Percentiles rank a stretch among this genome's conserved stretches.
Evolutionary conservation across 92 coral and sea anemone genomes (phyloP).

Genomic region (Anthopleura xanthogrammica): DNA sequence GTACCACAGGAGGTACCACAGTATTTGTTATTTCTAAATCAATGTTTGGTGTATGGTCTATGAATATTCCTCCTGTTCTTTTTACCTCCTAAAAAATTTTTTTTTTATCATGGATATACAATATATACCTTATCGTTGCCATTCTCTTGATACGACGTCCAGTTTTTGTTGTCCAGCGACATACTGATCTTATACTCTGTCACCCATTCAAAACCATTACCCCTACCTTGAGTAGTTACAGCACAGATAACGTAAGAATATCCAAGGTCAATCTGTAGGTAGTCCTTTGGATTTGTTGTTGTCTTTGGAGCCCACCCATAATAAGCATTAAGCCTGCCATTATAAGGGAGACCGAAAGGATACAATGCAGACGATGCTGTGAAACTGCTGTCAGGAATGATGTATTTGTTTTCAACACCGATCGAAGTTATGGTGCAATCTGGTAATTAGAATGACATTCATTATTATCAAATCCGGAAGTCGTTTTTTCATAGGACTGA

Average conservation of each 20-base stretch:
- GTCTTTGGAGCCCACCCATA: constrained; percentile 24
- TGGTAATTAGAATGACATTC: not conserved
- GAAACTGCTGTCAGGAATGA: constrained; percentile 8
- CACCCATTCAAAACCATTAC: not conserved
- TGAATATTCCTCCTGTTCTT: not conserved
- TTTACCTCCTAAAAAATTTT: too few relatives aligned
- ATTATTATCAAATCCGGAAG: too few relatives aligned
- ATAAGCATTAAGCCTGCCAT: not conserved
- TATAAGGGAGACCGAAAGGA: constrained; percentile 2
- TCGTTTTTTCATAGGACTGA: too few relatives aligned
- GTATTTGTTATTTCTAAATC: too few relatives aligned
- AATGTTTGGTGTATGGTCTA: too few relatives aligned
- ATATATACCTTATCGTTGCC: not conserved
- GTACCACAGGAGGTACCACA: too few relatives aligned
- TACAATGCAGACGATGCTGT: constrained; percentile 20
- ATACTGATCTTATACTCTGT: constrained; percentile 12
- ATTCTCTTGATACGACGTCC: constrained; percentile 16
- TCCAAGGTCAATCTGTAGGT: constrained; percentile 32
- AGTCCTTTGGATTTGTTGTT: not conserved
- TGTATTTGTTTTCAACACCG: constrained; percentile 18
- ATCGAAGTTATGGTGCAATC: constrained; percentile 7
- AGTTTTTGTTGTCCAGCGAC: constrained; percentile 6
- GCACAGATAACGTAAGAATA: not conserved
- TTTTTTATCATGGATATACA: not conserved
- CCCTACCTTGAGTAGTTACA: not conserved